Evolutionary conservation across 2,888 invertebrate genomes (phyloP), one percentile per base, ranked within the genome.

Genomic region (Silvanus unidentatus): DNA sequence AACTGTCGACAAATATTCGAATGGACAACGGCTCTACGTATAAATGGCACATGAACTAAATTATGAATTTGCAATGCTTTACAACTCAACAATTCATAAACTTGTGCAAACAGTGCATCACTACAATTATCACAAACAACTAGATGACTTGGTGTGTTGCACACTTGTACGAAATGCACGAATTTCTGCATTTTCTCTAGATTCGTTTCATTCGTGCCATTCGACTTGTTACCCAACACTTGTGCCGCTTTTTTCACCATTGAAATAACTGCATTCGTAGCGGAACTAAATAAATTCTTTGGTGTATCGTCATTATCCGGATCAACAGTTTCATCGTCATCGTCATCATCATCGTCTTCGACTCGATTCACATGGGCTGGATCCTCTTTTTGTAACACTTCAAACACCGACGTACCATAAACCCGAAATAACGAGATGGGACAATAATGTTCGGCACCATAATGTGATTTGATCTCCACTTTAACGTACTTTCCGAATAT

Each of bases 361-460:
- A 78, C 79, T 44, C 77, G 75, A 35, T 76, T 72, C n/a, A 78
- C 76, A 53, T 81, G 82, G 43, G 77, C 77, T 11, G 84, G 80
- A 57, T 84, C 86, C 65, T 89, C 90, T 42, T 88, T 89, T 66
- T 89, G 89, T 39, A 91, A 72, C 1, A 90, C 91, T 69, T 92
- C 91, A 65, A 88, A 91, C 66, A 95, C 95, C 10, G 92, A 93
- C 1, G 91, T 92, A 12, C 96, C 97, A 65, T 88, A 95, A 1
- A 93, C 90, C 49, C 90, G 84, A 69, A 99, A 90, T 40, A 96
- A 76, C n/a, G 95, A 96, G 52, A 99, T 78, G 0, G 99, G 98
- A 68, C 99, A 99, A 69, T 89, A 99, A 69, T 99, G 98, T 71
- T 99, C 98, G 6, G 86, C 85, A 13, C 98, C 97, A 69, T 96